These are phyloP conservation scores for Papilio gigon DNA, from an alignment of 2,888 invertebrate species.

Conservation along the genomic window DNA sequence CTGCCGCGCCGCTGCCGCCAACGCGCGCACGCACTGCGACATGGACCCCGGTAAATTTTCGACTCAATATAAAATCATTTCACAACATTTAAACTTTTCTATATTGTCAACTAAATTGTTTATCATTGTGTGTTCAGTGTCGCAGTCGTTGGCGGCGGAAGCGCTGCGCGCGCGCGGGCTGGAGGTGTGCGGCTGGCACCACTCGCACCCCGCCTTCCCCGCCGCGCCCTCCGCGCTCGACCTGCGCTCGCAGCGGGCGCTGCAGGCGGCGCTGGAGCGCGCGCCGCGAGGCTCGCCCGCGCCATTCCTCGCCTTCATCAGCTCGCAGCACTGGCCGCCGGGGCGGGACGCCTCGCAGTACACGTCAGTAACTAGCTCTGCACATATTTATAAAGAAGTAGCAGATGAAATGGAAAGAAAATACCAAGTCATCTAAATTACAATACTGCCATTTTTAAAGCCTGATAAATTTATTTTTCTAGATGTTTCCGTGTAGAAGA, in stretches of 20 bases:
- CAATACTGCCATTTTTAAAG: no score
- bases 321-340: constrained; percentile 84
- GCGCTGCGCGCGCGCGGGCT: constrained; percentile 72
- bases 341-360: constrained; percentile 81
- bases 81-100: no score
- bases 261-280: constrained; percentile 81
- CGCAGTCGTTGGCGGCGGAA: constrained; percentile 83
- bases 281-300: background rate
- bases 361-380: constrained; percentile 53
- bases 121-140: constrained; percentile 52
- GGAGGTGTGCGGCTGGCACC: constrained; percentile 88
- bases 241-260: constrained; percentile 77
- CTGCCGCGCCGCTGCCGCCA: constrained; percentile 84
- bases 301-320: constrained; percentile 85
- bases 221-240: constrained; percentile 86
- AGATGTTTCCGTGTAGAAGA: constrained; percentile 82
- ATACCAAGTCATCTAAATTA: no score
- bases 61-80: no score
- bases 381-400: no score
- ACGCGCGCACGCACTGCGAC: constrained; percentile 87
- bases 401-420: no score
- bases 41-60: constrained; percentile 85
- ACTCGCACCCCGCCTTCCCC: constrained; percentile 88
- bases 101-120: background rate
- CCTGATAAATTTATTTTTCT: background rate